Conservation (phyloP, 1,140 invertebrate species). For the Reticulitermes speratus region DNA sequence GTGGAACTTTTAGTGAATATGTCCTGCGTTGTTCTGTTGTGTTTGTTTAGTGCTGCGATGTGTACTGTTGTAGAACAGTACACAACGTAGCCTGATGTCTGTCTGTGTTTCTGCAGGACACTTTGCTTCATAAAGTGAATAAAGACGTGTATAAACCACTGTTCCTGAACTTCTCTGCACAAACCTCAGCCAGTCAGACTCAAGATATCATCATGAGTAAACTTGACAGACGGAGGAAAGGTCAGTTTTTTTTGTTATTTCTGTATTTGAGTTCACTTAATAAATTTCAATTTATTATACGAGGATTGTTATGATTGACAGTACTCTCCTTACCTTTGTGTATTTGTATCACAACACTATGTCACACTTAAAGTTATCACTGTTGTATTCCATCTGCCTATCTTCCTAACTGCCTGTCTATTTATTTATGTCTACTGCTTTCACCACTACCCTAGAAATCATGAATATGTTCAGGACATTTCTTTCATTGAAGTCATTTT, state of each 20-base stretch:
- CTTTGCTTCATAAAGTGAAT: conserved; percentile 62
- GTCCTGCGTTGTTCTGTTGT: no score
- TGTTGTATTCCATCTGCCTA: neutral
- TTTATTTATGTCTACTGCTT: no score
- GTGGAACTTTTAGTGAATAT: no score
- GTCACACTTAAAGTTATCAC: neutral
- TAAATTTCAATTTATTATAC: neutral
- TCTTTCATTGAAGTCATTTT: no score
- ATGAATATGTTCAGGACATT: no score
- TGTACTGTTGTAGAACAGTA: no score
- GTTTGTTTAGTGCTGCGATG: no score
- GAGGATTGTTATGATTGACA: no score
- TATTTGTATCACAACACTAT: neutral
- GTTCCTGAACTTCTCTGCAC: conserved; percentile 90
- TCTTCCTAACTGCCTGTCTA: neutral
- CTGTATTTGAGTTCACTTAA: neutral
- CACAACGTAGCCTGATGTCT: no score
- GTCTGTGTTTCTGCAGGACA: neutral
- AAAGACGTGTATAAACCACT: conserved; percentile 78
- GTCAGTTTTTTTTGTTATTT: conserved; percentile 34
- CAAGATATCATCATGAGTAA: conserved; percentile 96
- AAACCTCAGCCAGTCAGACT: conserved; percentile 90
- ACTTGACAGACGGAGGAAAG: conserved; percentile 89
- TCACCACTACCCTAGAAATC: no score
- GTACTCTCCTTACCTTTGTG: no score